Evolutionary conservation across 2,797 vertebrate genomes (phyloP).

Genomic region (Acanthurus tractus): DNA sequence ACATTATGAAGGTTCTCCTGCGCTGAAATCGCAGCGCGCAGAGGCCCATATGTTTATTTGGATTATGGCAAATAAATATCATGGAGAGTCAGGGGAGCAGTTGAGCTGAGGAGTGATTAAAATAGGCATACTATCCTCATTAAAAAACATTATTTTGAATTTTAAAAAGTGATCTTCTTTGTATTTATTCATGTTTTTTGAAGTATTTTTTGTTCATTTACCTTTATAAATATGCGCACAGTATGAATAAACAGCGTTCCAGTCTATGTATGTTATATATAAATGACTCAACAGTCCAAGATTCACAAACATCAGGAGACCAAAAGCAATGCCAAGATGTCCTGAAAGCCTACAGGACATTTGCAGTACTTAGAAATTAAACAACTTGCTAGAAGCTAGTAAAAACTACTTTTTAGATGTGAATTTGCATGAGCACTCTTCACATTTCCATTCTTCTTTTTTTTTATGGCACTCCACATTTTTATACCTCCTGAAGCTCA

Average conservation of each 20-base stretch:
- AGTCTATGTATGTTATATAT: background rate
- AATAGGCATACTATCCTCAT: slow-evolving; percentile 22
- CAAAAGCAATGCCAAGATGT: background rate
- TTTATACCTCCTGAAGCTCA: too few species aligned
- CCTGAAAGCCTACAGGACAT: background rate
- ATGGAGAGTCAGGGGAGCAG: slow-evolving; percentile 53
- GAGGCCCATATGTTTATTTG: slow-evolving; percentile 66
- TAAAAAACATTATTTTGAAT: background rate
- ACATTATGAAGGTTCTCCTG: slow-evolving; percentile 46
- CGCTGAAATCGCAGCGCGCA: slow-evolving; percentile 20
- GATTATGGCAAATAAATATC: slow-evolving; percentile 77
- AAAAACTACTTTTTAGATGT: background rate
- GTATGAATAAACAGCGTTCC: background rate
- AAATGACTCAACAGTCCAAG: background rate
- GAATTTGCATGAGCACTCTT: background rate
- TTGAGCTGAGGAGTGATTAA: slow-evolving; percentile 54
- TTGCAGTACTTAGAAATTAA: background rate
- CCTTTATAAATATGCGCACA: too few species aligned
- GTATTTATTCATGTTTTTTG: background rate
- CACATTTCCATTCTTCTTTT: too few species aligned
- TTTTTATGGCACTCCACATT: background rate
- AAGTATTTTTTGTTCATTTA: background rate
- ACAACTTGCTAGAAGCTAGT: background rate
- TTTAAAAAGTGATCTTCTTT: background rate
- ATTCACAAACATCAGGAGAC: background rate